Evolutionary conservation across 1,140 invertebrate genomes (phyloP).

Genomic region (Pararge aegeria): DNA sequence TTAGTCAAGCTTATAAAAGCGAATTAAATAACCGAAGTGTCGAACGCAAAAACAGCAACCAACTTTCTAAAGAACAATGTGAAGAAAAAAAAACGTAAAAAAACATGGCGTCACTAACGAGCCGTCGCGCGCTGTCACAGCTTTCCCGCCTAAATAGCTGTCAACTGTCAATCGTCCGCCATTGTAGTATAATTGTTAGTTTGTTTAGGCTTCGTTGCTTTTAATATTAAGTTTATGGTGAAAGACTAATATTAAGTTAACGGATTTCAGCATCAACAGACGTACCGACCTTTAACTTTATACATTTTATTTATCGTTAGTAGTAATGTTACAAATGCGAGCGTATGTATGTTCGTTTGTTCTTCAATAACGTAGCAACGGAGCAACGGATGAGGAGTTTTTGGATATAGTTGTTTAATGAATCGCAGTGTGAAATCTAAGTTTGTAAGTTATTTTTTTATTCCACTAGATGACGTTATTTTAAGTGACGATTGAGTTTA

Average conservation of each 20-base stretch:
- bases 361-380: too few relatives aligned
- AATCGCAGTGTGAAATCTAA: too few relatives aligned
- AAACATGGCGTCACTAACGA: constrained; percentile 57
- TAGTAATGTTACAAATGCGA: too few relatives aligned
- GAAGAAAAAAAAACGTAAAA: constrained; percentile 28
- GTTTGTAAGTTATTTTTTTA: too few relatives aligned
- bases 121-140: constrained; percentile 47
- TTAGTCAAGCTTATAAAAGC: background rate
- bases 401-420: too few relatives aligned
- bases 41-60: background rate
- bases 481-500: too few relatives aligned
- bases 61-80: background rate
- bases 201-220: constrained; percentile 21
- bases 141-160: constrained; percentile 63
- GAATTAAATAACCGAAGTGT: background rate
- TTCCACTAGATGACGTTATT: too few relatives aligned
- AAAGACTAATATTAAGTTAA: background rate
- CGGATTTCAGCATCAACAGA: background rate
- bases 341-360: too few relatives aligned
- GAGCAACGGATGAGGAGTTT: too few relatives aligned
- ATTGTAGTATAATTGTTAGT: constrained; percentile 40
- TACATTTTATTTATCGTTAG: background rate
- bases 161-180: constrained; percentile 54
- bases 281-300: background rate
- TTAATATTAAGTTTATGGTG: constrained; percentile 4